phyloP scores from a whole-genome alignment of 2,797 vertebrate genomes.

The Enteromius afrohamiltoni region DNA sequence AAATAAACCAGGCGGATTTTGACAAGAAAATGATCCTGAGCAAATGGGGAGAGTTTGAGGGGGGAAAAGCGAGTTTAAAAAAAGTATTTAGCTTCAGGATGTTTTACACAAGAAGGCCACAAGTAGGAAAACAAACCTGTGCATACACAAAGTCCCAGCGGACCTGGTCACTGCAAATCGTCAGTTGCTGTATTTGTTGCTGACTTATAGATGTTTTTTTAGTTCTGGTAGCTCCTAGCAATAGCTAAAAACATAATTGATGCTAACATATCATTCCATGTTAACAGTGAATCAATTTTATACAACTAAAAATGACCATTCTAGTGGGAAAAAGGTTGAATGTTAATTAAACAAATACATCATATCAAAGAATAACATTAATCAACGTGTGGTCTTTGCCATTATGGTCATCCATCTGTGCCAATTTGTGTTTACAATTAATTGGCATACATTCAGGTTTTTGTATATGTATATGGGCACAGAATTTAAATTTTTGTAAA shows the following conservation, averaged over 20 bases:
- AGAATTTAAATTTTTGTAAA: neutral
- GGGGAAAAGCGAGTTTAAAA: neutral
- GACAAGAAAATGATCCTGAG: constrained; percentile 61
- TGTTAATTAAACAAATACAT: neutral
- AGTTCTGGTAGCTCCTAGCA: neutral
- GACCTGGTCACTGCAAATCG: neutral
- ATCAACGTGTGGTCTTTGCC: neutral
- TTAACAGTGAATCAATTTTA: constrained; percentile 3
- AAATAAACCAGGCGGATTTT: constrained; percentile 77
- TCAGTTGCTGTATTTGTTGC: constrained; percentile 4
- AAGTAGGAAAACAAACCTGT: constrained; percentile 54
- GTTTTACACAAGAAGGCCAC: constrained; percentile 59
- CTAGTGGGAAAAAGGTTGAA: neutral
- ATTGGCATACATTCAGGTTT: neutral
- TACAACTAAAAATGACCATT: neutral
- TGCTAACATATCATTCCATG: neutral
- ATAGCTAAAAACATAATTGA: neutral
- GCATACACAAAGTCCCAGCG: constrained; percentile 39
- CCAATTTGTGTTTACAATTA: neutral
- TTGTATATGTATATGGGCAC: neutral
- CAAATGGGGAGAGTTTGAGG: constrained; percentile 12
- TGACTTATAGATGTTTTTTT: neutral
- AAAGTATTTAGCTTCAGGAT: constrained; percentile 23
- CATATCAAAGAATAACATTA: neutral
- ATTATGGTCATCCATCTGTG: neutral